phyloP scores from a whole-genome alignment of 2,888 invertebrate species.

The Idaea biselata region DNA sequence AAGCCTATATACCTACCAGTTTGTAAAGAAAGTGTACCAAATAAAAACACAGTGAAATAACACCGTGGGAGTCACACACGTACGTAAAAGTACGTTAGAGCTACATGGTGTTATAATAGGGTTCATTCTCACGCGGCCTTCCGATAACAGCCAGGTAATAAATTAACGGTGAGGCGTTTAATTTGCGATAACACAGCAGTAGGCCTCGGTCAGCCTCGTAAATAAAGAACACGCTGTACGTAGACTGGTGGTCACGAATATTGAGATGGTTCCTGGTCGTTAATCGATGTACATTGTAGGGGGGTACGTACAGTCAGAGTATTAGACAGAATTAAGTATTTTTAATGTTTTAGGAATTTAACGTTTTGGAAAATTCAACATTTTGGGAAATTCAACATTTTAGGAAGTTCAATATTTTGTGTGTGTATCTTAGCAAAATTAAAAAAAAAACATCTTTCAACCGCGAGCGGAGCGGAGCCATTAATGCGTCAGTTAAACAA shows the following conservation, averaged over 20 bases:
- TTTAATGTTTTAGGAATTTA: too few relatives aligned
- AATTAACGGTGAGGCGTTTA: conserved; percentile 25
- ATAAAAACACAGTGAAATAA: conserved; percentile 15
- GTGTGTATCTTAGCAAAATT: too few relatives aligned
- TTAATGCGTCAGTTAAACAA: too few relatives aligned
- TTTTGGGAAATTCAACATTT: too few relatives aligned
- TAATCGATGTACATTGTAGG: conserved; percentile 11
- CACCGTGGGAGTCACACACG: conserved; percentile 27
- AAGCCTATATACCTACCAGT: not conserved
- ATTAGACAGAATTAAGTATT: too few relatives aligned
- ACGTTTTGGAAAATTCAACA: too few relatives aligned
- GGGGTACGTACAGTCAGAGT: not conserved
- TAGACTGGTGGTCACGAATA: conserved; percentile 12
- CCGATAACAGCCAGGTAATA: conserved; percentile 23
- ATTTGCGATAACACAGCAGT: conserved; percentile 29
- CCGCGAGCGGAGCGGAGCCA: too few relatives aligned
- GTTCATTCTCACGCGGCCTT: conserved; percentile 23
- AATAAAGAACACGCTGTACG: conserved; percentile 14
- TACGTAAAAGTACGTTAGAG: not conserved
- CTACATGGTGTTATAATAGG: conserved; percentile 12
- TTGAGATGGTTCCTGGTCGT: conserved; percentile 13
- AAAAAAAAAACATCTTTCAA: too few relatives aligned
- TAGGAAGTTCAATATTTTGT: too few relatives aligned
- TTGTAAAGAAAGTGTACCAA: not conserved
- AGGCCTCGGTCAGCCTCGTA: conserved; percentile 14